Evolutionary conservation across 2,888 invertebrate species (phyloP), one percentile per base, ranked within the genome.

Genomic region (Cepaea hortensis): DNA sequence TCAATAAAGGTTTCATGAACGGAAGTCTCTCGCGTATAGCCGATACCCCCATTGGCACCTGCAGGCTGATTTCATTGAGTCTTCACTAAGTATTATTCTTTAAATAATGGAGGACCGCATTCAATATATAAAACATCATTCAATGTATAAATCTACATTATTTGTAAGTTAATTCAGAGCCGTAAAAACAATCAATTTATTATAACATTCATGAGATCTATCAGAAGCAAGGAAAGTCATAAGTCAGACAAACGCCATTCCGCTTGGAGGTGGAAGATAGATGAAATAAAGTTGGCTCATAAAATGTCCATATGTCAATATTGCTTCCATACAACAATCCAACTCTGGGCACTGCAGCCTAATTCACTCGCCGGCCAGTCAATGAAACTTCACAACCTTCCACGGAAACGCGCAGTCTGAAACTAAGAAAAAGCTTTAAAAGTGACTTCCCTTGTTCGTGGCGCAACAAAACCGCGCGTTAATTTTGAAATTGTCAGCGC

Each of bases 401-500:
- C 46, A 46, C 85, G 85, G 85, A 85, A 85, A 73, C 80, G 85
- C 73, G 46, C 77, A 35, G 80, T 62, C 80, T 62, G 81, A 86
- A 86, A 62, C 55, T 62, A 65, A 81, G 81, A 86, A 86, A 81
- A 86, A 76, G 86, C 81, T 76, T 76, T 82, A 82, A 86, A 81
- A 86, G 86, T 86, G 81, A 82, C 82, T 81, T 86, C 86, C 86
- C 86, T 86, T 86, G 86, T 86, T 86, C 76, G 65, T 62, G 48
- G 82, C 86, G 82, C 86, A 82, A 86, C 86, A 86, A 86, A 86
- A 86, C 76, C 82, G 86, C 81, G 86, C 86, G 86, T 86, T 86
- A 82, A 86, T 86, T 86, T 86, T 81, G 81, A 86, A 82, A 86
- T 86, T 81, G 86, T 82, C 81, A 82, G 76, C 75, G 68, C 65